These are phyloP conservation scores for Dryadula phaetusa DNA, from an alignment of 2,888 invertebrate species.

Conservation along the genomic window DNA sequence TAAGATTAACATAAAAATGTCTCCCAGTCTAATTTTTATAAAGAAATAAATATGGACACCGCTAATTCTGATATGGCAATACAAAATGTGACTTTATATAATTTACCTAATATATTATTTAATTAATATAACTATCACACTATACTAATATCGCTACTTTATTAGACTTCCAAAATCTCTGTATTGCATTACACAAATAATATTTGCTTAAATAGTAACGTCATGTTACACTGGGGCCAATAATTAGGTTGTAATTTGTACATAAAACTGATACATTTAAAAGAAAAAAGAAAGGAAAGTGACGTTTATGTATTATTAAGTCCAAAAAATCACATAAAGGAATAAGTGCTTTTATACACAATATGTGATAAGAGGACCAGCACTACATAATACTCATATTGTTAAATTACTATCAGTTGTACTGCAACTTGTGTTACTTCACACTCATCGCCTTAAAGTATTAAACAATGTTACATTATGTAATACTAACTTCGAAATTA, in stretches of 20 bases:
- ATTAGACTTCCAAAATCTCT: slow-evolving; percentile 13
- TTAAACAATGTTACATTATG: too few species aligned
- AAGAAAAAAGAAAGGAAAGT: too few species aligned
- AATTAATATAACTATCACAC: neutral
- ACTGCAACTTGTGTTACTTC: too few species aligned
- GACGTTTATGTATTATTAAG: too few species aligned
- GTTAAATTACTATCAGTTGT: too few species aligned
- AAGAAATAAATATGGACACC: slow-evolving; percentile 30
- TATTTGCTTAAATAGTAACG: too few species aligned
- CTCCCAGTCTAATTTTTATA: slow-evolving; percentile 5
- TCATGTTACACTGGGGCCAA: too few species aligned
- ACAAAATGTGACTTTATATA: slow-evolving; percentile 35
- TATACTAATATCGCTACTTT: neutral
- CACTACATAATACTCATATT: neutral
- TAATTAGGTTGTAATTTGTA: neutral
- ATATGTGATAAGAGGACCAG: neutral
- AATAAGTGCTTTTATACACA: neutral
- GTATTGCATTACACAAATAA: neutral
- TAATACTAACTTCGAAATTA: too few species aligned
- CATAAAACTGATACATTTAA: neutral
- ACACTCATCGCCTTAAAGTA: neutral
- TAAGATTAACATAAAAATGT: slow-evolving; percentile 16
- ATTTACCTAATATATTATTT: neutral
- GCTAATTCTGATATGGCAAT: slow-evolving; percentile 46
- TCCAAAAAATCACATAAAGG: too few species aligned